Percentiles rank a stretch among this genome's conserved stretches.
phyloP scores from a whole-genome alignment of 2,797 vertebrate genomes.

The Danionella dracula region DNA sequence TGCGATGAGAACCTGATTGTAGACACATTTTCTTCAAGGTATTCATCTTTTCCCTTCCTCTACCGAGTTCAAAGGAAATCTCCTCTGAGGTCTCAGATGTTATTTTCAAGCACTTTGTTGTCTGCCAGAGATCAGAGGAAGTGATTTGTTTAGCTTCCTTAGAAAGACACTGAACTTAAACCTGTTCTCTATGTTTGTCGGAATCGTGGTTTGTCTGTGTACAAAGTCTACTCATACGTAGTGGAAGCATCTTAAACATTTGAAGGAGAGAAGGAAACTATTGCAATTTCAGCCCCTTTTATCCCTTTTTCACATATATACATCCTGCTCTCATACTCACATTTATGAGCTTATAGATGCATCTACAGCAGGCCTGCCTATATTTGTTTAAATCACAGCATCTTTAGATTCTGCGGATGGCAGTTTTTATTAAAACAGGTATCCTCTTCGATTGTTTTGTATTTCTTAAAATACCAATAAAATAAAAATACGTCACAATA shows the following conservation, averaged over 20 bases:
- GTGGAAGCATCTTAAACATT: too few relatives aligned
- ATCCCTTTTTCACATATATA: not conserved
- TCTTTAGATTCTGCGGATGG: constrained; percentile 14
- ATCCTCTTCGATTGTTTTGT: too few relatives aligned
- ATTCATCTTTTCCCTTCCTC: constrained; percentile 53
- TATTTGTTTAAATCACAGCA: constrained; percentile 32
- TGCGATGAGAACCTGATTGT: constrained; percentile 20
- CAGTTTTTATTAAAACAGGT: too few relatives aligned
- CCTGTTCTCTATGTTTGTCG: not conserved
- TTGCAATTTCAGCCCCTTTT: not conserved
- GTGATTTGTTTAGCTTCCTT: constrained; percentile 51
- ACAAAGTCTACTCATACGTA: too few relatives aligned
- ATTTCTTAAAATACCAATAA: too few relatives aligned
- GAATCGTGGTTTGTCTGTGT: too few relatives aligned
- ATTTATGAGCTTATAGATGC: not conserved
- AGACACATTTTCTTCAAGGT: not conserved
- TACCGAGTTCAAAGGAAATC: constrained; percentile 59
- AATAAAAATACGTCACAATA: too few relatives aligned
- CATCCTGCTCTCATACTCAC: constrained; percentile 1
- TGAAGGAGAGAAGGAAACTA: too few relatives aligned
- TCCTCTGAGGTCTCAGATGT: constrained; percentile 57
- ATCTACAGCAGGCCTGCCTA: not conserved
- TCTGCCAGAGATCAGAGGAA: constrained; percentile 57
- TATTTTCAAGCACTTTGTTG: constrained; percentile 64
- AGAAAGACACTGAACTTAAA: constrained; percentile 16